These are phyloP conservation scores for Crossaster papposus DNA, from an alignment of 53 echinoderm and acorn worm genomes.

Conservation along the genomic window DNA sequence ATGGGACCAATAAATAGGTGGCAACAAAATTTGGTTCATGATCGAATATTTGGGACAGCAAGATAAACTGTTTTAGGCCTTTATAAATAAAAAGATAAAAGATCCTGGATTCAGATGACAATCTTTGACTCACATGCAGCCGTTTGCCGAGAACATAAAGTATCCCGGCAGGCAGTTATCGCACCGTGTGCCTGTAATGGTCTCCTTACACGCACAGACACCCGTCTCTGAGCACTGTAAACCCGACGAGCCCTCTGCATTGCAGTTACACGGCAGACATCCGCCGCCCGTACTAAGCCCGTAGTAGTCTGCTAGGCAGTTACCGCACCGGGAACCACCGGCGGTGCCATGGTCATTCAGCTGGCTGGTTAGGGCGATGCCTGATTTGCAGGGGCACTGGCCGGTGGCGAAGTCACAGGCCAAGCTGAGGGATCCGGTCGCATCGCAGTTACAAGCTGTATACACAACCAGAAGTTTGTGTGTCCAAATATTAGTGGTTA, in stretches of 20 bases:
- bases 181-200: conserved; percentile 74
- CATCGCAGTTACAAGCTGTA: conserved; percentile 86
- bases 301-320: conserved; percentile 74
- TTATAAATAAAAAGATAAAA: no score
- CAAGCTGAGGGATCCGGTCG: conserved; percentile 59
- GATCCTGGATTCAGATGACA: not conserved
- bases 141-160: conserved; percentile 69
- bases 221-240: conserved; percentile 80
- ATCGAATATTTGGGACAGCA: no score
- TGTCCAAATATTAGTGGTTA: no score
- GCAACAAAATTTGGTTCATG: no score
- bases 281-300: conserved; percentile 64
- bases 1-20: no score
- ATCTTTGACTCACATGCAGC: conserved; percentile 77
- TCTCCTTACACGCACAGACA: conserved; percentile 73
- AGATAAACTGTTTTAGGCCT: no score
- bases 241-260: conserved; percentile 53
- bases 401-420: conserved; percentile 93
- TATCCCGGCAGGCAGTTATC: conserved; percentile 75
- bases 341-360: conserved; percentile 42
- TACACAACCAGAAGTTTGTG: not conserved
- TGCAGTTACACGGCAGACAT: conserved; percentile 77
- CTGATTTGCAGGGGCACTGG: conserved; percentile 88
- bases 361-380: conserved; percentile 69
- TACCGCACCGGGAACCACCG: conserved; percentile 62